These are phyloP conservation scores for Trachops cirrhosus DNA, from an alignment of 2,797 vertebrate genomes.

Conservation along the genomic window DNA sequence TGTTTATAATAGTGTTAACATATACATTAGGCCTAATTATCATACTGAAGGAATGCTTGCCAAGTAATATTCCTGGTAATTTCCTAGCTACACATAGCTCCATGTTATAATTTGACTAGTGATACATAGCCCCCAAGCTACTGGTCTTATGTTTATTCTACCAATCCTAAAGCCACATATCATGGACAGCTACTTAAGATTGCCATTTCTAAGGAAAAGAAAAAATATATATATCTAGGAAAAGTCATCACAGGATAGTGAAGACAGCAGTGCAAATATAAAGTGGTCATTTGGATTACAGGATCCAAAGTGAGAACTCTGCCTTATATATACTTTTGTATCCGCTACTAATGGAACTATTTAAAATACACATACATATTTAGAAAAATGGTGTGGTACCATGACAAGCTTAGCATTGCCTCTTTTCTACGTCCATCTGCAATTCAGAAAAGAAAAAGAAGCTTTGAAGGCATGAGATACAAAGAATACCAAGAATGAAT, in stretches of 20 bases:
- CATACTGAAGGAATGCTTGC: background rate
- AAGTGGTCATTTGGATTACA: background rate
- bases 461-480: background rate
- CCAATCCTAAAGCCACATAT: background rate
- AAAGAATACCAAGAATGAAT: background rate
- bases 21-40: background rate
- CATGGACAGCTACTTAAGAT: background rate
- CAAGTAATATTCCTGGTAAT: background rate
- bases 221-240: background rate
- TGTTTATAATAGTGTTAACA: background rate
- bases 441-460: slow-evolving; percentile 1
- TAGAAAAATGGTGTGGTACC: background rate
- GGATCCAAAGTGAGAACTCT: slow-evolving; percentile 7
- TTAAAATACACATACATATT: background rate
- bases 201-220: background rate
- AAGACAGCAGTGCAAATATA: slow-evolving; percentile 29
- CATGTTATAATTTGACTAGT: background rate
- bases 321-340: background rate
- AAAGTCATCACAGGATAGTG: background rate
- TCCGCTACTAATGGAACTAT: background rate
- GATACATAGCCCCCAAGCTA: background rate
- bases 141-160: background rate
- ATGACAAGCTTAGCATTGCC: background rate
- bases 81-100: slow-evolving; percentile 17
- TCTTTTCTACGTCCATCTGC: background rate